Percentiles rank a stretch among this genome's conserved stretches.
Evolutionary conservation across 2,113 vertebrate species (phyloP).

Genomic region (Ceuthmochares aereus): DNA sequence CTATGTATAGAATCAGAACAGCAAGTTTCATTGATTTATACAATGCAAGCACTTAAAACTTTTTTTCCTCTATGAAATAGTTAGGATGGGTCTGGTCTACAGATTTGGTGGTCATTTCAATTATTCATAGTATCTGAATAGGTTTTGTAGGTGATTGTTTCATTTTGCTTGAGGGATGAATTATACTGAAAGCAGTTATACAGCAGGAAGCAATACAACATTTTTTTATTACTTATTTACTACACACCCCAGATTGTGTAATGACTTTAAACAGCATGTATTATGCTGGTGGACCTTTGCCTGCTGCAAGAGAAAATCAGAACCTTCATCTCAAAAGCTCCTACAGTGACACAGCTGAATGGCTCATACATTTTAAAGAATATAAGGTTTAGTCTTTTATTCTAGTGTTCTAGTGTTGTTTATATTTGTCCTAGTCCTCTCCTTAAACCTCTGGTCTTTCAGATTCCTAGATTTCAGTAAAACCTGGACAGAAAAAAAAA

Average conservation of each 20-base stretch:
- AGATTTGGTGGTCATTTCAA: slow-evolving; percentile 27
- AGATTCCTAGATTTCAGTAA: not conserved
- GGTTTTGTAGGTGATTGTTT: slow-evolving; percentile 39
- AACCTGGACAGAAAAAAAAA: not conserved
- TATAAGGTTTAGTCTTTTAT: not conserved
- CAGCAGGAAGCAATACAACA: not conserved
- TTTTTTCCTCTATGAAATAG: not conserved
- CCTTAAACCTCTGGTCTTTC: not conserved
- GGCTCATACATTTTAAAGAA: not conserved
- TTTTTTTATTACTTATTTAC: slow-evolving; percentile 54
- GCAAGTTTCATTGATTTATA: slow-evolving; percentile 13
- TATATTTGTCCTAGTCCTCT: not conserved
- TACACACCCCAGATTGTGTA: slow-evolving; percentile 4
- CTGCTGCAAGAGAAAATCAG: slow-evolving; percentile 17
- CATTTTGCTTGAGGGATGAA: slow-evolving; percentile 51
- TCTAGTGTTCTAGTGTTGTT: not conserved
- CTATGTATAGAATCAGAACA: not conserved
- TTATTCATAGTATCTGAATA: slow-evolving; percentile 40
- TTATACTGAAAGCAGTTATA: slow-evolving; percentile 16
- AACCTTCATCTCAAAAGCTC: slow-evolving; percentile 9
- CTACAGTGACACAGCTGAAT: not conserved
- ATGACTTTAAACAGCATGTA: slow-evolving; percentile 22
- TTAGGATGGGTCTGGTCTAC: slow-evolving; percentile 4
- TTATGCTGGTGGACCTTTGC: slow-evolving; percentile 15
- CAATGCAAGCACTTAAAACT: not conserved